Percentiles rank a stretch among this genome's conserved stretches.
Conservation (phyloP, 35 echinoderm and acorn worm genomes). For the Apostichopus californicus region DNA sequence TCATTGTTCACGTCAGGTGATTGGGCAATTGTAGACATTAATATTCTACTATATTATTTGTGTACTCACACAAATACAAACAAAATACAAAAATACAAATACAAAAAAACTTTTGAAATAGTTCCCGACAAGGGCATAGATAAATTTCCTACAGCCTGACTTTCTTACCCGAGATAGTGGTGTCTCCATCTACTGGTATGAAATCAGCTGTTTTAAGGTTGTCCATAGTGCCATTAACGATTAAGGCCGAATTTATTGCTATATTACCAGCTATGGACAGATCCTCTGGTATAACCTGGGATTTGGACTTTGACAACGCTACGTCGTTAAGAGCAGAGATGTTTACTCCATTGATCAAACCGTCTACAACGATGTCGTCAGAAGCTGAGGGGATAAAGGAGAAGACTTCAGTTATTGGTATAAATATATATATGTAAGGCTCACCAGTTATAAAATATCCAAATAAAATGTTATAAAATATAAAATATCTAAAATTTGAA, state of each 20-base stretch:
- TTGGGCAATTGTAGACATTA: too few relatives aligned
- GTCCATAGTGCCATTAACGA: conserved; percentile 52
- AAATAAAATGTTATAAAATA: too few relatives aligned
- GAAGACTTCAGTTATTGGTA: not conserved
- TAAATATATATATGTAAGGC: too few relatives aligned
- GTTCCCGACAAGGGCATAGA: too few relatives aligned
- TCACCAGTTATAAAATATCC: too few relatives aligned
- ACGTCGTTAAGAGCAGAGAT: conserved; percentile 32
- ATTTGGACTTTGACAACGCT: not conserved
- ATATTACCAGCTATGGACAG: not conserved
- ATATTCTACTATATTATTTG: too few relatives aligned
- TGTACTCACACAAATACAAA: too few relatives aligned
- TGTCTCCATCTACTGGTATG: conserved; percentile 11
- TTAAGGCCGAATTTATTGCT: not conserved
- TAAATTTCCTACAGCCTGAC: too few relatives aligned
- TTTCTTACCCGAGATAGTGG: conserved; percentile 11
- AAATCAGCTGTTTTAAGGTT: conserved; percentile 21
- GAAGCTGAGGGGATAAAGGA: conserved; percentile 12
- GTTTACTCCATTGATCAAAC: conserved; percentile 48
- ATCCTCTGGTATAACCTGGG: conserved; percentile 24
- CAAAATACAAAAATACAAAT: too few relatives aligned
- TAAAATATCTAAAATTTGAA: too few relatives aligned
- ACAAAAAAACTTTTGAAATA: too few relatives aligned
- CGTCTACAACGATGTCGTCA: not conserved
- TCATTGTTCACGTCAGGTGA: too few relatives aligned